These are phyloP conservation scores for Enteromius afrohamiltoni DNA, from an alignment of 2,797 vertebrate genomes.

Conservation along the genomic window DNA sequence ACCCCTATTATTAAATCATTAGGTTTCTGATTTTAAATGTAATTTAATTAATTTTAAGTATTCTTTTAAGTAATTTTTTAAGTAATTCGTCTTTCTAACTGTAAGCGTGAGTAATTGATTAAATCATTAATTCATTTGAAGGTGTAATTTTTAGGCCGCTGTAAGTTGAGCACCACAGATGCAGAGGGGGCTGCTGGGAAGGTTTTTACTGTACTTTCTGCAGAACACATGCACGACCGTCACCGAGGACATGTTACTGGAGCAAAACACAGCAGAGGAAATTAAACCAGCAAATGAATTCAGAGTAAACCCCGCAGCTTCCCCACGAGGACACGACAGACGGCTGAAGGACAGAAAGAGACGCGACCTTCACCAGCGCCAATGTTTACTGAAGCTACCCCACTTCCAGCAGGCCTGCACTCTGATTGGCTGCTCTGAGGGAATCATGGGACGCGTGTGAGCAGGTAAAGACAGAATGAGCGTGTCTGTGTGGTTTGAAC, in stretches of 20 bases:
- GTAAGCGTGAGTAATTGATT: neutral
- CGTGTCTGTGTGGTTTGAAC: neutral
- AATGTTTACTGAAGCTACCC: conserved; percentile 61
- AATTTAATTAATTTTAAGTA: too few species aligned
- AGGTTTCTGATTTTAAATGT: neutral
- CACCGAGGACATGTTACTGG: conserved; percentile 62
- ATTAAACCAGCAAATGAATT: conserved; percentile 62
- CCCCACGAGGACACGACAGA: conserved; percentile 60
- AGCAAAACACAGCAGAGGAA: conserved; percentile 43
- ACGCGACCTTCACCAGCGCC: conserved; percentile 62
- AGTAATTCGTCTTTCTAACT: too few species aligned
- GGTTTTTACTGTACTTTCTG: neutral
- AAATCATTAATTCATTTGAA: neutral
- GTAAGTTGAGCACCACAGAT: neutral
- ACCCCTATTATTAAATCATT: neutral
- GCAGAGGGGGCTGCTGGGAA: neutral
- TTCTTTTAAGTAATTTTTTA: too few species aligned
- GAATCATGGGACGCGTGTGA: conserved; percentile 23
- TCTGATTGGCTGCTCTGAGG: conserved; percentile 25
- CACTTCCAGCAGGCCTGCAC: conserved; percentile 49
- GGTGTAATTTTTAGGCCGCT: neutral
- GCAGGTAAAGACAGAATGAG: neutral
- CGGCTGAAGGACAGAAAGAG: conserved; percentile 61
- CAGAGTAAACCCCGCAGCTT: conserved; percentile 60
- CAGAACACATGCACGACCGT: conserved; percentile 47